Evolutionary conservation across 2,113 vertebrate genomes (phyloP).

Genomic region (Tragelaphus scriptus): DNA sequence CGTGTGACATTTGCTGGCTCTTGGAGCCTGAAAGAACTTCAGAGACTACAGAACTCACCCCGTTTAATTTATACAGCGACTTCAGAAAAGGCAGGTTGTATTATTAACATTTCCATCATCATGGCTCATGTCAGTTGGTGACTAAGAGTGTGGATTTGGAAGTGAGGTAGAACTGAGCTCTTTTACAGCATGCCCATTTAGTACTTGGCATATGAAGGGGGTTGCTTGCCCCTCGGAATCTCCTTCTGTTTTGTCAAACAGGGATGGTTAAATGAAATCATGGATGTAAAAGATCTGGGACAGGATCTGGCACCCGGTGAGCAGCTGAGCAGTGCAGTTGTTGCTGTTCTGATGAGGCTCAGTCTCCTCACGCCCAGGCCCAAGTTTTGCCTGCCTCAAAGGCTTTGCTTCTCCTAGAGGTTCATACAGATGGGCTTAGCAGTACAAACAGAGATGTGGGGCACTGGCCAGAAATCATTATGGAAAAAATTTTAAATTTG

Average conservation of each 20-base stretch:
- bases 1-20: background rate
- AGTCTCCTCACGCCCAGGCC: background rate
- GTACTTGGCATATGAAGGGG: background rate
- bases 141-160: background rate
- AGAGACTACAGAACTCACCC: background rate
- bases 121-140: fast-evolving
- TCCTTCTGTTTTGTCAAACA: background rate
- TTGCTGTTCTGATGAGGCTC: background rate
- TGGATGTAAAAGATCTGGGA: background rate
- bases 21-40: background rate
- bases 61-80: background rate
- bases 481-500: background rate
- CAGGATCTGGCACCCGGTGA: fast-evolving
- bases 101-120: background rate
- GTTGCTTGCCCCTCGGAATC: background rate
- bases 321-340: background rate
- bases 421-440: background rate
- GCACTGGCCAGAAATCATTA: background rate
- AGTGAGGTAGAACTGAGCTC: background rate
- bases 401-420: background rate
- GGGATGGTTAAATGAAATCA: background rate
- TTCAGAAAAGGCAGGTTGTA: background rate
- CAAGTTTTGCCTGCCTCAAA: background rate
- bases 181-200: background rate
- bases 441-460: background rate